Evolutionary conservation across 1,140 invertebrate genomes (phyloP).

Genomic region (Goniozus legneri): DNA sequence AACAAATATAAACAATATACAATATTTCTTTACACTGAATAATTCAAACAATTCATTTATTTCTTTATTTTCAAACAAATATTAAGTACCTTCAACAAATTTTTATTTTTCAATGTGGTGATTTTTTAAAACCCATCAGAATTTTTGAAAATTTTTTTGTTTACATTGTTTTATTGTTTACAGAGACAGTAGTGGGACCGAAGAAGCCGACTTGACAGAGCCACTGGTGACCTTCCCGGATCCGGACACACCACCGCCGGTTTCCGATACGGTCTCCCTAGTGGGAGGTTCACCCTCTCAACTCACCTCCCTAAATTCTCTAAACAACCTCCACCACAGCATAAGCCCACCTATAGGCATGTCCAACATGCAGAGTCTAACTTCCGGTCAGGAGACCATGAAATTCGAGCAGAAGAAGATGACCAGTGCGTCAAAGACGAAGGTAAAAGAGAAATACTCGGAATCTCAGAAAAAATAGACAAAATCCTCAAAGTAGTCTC

Average conservation of each 20-base stretch:
- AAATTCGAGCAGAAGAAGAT: conserved; percentile 77
- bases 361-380: conserved; percentile 38
- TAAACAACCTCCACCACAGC: conserved; percentile 49
- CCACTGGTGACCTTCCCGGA: conserved; percentile 77
- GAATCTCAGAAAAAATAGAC: too few species aligned
- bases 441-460: too few species aligned
- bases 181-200: conserved; percentile 39
- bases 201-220: conserved; percentile 56
- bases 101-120: too few species aligned
- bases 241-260: conserved; percentile 63
- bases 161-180: conserved; percentile 7
- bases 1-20: too few species aligned
- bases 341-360: conserved; percentile 39
- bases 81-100: too few species aligned
- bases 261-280: conserved; percentile 31
- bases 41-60: too few species aligned
- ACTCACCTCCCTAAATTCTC: conserved; percentile 45
- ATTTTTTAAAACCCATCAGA: too few species aligned
- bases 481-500: too few species aligned
- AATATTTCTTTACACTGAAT: too few species aligned
- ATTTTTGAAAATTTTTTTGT: background rate
- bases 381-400: conserved; percentile 61
- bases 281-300: conserved; percentile 42
- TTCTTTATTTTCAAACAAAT: too few species aligned
- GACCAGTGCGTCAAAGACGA: conserved; percentile 75